Conservation (phyloP, 2,113 vertebrate genomes). For the Syngnathus floridae region DNA sequence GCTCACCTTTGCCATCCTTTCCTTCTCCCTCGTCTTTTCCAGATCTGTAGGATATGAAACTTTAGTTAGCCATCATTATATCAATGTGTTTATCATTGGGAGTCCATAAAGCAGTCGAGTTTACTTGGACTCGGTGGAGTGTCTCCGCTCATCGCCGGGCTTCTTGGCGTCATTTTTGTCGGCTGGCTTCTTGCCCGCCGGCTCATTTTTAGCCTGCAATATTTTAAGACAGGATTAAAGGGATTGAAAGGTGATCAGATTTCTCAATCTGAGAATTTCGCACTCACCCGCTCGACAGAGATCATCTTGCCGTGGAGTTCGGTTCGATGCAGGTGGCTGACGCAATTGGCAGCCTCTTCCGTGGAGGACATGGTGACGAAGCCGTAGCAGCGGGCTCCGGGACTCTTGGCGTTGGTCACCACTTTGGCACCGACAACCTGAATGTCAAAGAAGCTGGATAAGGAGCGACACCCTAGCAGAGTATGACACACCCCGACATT, state of each 20-base stretch:
- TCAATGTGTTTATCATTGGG: no score
- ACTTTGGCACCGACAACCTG: conserved; percentile 96
- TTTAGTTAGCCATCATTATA: background rate
- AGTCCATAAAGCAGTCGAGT: conserved; percentile 23
- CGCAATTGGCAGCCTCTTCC: conserved; percentile 91
- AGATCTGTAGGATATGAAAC: conserved; percentile 42
- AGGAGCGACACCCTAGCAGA: background rate
- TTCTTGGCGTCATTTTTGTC: conserved; percentile 81
- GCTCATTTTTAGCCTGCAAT: conserved; percentile 91
- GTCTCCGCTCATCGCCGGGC: conserved; percentile 64
- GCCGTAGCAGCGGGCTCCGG: conserved; percentile 91
- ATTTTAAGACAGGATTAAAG: background rate
- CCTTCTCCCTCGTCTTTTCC: conserved; percentile 81
- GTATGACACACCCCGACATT: no score
- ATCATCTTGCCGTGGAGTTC: conserved; percentile 96
- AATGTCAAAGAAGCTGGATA: background rate
- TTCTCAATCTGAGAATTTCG: background rate
- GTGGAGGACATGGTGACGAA: conserved; percentile 93
- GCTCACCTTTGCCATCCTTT: conserved; percentile 76
- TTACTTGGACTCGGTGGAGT: conserved; percentile 80
- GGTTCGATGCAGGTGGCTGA: conserved; percentile 88
- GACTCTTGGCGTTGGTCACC: conserved; percentile 94
- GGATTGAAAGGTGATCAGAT: background rate
- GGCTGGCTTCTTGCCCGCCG: conserved; percentile 83
- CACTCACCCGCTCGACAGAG: conserved; percentile 87